These are phyloP conservation scores for Pygoscelis antarcticus DNA, from an alignment of 2,113 vertebrate genomes.

Conservation along the genomic window DNA sequence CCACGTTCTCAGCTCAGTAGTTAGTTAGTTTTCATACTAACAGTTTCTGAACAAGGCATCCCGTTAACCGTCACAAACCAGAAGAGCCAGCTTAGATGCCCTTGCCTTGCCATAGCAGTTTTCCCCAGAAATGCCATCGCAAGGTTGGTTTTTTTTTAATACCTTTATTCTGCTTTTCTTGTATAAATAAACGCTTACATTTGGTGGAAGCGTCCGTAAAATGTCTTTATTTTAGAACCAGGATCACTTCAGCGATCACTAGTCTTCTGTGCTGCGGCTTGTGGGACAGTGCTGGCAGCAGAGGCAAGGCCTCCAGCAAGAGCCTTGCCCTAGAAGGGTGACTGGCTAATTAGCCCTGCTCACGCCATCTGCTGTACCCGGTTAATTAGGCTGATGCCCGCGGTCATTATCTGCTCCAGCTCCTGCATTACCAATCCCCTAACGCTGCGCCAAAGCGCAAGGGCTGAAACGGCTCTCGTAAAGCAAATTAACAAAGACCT, in stretches of 20 bases:
- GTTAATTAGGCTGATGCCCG: background rate
- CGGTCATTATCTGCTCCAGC: accelerated
- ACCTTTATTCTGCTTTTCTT: background rate
- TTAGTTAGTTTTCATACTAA: background rate
- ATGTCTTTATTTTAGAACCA: background rate
- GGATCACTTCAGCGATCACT: accelerated
- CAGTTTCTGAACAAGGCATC: accelerated
- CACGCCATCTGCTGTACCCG: background rate
- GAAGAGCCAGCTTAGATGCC: background rate
- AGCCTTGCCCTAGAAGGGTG: background rate
- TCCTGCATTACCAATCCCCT: background rate
- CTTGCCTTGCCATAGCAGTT: background rate
- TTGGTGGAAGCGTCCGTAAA: background rate
- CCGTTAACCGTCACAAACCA: accelerated
- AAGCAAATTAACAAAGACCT: too few relatives aligned
- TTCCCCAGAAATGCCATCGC: background rate
- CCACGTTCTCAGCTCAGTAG: background rate
- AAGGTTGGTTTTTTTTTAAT: background rate
- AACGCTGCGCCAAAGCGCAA: background rate
- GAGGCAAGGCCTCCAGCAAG: accelerated
- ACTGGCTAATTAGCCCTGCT: background rate
- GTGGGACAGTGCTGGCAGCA: background rate
- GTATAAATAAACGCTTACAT: background rate
- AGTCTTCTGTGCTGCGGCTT: accelerated
- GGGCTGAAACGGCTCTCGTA: background rate